phyloP scores from a whole-genome alignment of 2,113 vertebrate genomes.

The Chaenogobius annularis region DNA sequence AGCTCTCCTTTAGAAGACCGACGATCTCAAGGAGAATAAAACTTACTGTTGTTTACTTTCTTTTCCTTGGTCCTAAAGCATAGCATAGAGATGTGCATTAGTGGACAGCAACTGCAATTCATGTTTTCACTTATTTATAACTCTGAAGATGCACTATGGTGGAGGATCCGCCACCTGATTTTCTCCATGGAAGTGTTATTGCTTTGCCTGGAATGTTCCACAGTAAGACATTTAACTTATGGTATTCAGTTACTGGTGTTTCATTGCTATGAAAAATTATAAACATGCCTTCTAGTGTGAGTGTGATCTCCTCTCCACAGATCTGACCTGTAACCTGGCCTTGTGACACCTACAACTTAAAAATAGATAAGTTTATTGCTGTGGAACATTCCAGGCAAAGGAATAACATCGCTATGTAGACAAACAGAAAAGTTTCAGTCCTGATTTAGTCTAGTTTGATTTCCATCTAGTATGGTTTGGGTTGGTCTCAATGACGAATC shows the following conservation, averaged over 20 bases:
- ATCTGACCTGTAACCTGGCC: background rate
- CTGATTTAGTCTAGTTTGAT: background rate
- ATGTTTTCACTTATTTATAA: background rate
- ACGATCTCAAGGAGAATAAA: constrained; percentile 85
- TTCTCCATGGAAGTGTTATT: background rate
- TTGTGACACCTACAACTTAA: no score
- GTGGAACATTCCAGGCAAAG: background rate
- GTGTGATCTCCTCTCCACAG: background rate
- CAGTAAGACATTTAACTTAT: background rate
- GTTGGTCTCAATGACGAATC: background rate
- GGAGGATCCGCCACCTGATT: no score
- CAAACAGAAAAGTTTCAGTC: background rate
- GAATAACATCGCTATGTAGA: background rate
- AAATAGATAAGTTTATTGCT: background rate
- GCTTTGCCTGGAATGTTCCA: background rate
- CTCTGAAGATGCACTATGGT: background rate
- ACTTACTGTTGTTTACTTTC: constrained; percentile 91
- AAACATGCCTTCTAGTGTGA: background rate
- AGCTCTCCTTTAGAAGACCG: background rate
- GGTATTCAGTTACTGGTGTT: no score
- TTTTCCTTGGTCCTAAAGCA: constrained; percentile 84
- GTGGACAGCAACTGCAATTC: background rate
- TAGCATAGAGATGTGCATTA: background rate
- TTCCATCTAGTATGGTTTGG: no score
- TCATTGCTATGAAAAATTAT: background rate